Base-by-base conservation (phyloP, 2,888 invertebrate genomes). In the Noctua janthina region DNA sequence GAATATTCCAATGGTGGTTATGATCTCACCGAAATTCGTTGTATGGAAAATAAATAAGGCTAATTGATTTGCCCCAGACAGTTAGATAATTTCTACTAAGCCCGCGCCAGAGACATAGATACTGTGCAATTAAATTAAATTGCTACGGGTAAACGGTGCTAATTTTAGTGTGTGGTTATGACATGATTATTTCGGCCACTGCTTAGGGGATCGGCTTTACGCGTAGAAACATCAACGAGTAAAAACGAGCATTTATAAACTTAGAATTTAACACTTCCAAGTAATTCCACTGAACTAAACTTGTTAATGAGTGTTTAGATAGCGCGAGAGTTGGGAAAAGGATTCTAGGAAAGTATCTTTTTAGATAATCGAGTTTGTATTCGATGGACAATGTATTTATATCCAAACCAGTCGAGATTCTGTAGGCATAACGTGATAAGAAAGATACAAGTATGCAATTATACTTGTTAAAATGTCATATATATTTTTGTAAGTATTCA, bases 401-500 rank as follows among this genome's bases (percentile, higher is more conserved):
- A 79, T 70, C n/a, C n/a, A 83, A 66, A 62, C 59, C 64, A 71
- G 29, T 72, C 46, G 78, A 78, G 68, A 75, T 75, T 86, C 15
- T 74, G 54, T 73, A 76, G 59, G 56, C 20, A 29, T 64, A 69
- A 69, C 51, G 39, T 74, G 64, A 51, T 80, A 73, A 56, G 39
- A 73, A 80, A 73, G 51, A 43, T 80, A 10, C 56, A 66, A 71
- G 76, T 85, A 73, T 74, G n/a, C 46, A 62, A 54, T 56, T 4
- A 76, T 70, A 79, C 86, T 86, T 88, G 74, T 64, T 66, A 76
- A 79, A 81, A 87, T 69, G 59, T 77, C 78, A 78, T 46, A 80
- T 79, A 84, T 88, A 90, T 80, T 87, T 84, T 90, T 82, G 62
- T 87, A 83, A 68, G 79, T 67, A 46, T 78, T 86, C 17, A 76